phyloP scores from a whole-genome alignment of 2,888 invertebrate genomes.

The Coleophora deauratella region DNA sequence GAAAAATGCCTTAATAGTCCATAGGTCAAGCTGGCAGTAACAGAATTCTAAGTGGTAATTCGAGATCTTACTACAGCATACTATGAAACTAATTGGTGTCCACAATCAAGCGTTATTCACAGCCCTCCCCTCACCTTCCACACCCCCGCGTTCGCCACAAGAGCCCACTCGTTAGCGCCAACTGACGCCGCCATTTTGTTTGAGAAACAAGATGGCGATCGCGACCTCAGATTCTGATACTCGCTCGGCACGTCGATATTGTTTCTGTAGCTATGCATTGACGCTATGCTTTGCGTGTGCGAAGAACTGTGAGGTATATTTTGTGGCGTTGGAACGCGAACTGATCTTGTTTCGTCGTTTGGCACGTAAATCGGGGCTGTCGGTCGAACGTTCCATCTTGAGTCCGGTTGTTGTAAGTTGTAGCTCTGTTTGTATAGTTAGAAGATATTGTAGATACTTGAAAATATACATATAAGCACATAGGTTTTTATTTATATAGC shows the following conservation, averaged over 20 bases:
- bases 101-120: constrained; percentile 37
- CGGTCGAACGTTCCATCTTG: constrained; percentile 64
- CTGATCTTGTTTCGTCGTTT: constrained; percentile 50
- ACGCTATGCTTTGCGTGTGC: constrained; percentile 68
- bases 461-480: constrained; percentile 6
- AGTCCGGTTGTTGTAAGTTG: constrained; percentile 63
- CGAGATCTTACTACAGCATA: constrained; percentile 59
- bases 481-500: constrained; percentile 1
- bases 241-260: constrained; percentile 67
- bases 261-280: constrained; percentile 70
- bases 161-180: constrained; percentile 68
- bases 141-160: constrained; percentile 56
- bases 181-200: constrained; percentile 69
- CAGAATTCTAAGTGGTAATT: background rate
- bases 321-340: constrained; percentile 54
- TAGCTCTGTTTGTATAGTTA: constrained; percentile 58
- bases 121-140: constrained; percentile 75
- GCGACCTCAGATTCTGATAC: constrained; percentile 66
- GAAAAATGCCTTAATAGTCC: too few relatives aligned
- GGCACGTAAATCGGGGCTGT: constrained; percentile 69
- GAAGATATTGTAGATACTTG: constrained; percentile 15
- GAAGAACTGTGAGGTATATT: constrained; percentile 64
- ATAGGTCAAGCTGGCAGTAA: background rate
- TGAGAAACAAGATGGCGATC: constrained; percentile 71
- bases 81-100: constrained; percentile 37